Conservation (phyloP, 2,797 vertebrate genomes). For the Bryconaethiops microstoma region DNA sequence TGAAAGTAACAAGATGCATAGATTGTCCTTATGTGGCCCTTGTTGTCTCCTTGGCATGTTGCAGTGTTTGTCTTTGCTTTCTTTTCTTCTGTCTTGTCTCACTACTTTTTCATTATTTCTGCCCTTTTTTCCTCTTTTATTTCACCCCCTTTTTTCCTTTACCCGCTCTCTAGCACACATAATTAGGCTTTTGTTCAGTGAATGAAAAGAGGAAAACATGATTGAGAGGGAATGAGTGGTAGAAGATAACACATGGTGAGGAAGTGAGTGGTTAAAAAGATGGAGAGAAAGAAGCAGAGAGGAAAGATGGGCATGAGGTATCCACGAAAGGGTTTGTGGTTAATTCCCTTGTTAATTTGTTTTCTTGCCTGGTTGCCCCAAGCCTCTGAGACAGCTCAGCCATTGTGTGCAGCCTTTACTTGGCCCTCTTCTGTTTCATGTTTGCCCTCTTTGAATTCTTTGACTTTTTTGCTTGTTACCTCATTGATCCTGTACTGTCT, state of each 20-base stretch:
- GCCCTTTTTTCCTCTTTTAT: neutral
- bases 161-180: slow-evolving; percentile 51
- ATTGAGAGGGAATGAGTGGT: slow-evolving; percentile 12
- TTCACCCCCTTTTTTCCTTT: neutral
- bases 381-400: neutral
- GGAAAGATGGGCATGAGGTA: slow-evolving; percentile 6
- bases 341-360: slow-evolving; percentile 41
- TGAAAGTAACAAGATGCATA: slow-evolving; percentile 48
- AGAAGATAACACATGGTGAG: slow-evolving; percentile 50
- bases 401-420: slow-evolving; percentile 7
- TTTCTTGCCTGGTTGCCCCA: neutral
- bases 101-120: neutral
- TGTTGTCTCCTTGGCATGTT: slow-evolving; percentile 37
- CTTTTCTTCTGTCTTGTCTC: slow-evolving; percentile 23
- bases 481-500: slow-evolving; percentile 35
- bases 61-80: slow-evolving; percentile 56
- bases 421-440: neutral
- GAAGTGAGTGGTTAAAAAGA: slow-evolving; percentile 36
- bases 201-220: slow-evolving; percentile 48
- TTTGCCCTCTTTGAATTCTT: slow-evolving; percentile 9
- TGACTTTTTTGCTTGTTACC: neutral
- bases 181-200: slow-evolving; percentile 56
- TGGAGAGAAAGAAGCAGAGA: slow-evolving; percentile 16
- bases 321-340: slow-evolving; percentile 34
- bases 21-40: slow-evolving; percentile 42